phyloP scores from a whole-genome alignment of 2,888 invertebrate genomes.

The Lycophotia porphyrea region DNA sequence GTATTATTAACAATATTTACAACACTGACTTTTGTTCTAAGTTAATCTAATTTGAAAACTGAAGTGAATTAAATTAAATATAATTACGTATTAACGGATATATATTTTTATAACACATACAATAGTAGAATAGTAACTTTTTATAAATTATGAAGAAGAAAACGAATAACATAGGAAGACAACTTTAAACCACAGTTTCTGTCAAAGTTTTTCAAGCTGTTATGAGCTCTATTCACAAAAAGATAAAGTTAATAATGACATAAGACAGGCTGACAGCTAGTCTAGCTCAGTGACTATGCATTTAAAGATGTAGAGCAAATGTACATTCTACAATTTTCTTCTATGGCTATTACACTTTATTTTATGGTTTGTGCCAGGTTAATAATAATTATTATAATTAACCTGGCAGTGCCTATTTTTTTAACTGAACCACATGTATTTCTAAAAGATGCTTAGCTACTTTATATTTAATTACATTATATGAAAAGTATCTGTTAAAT shows the following conservation, averaged over 20 bases:
- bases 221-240: conserved; percentile 15
- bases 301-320: conserved; percentile 18
- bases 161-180: conserved; percentile 36
- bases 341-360: conserved; percentile 39
- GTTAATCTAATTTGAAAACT: conserved; percentile 58
- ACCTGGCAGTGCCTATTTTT: conserved; percentile 78
- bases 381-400: conserved; percentile 60
- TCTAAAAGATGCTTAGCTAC: conserved; percentile 41
- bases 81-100: conserved; percentile 37
- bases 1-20: conserved; percentile 80
- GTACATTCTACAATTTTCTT: conserved; percentile 16
- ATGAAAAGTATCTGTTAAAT: conserved; percentile 25
- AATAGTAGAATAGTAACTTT: conserved; percentile 29
- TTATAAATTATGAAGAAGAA: conserved; percentile 38
- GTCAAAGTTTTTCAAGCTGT: conserved; percentile 37
- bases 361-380: conserved; percentile 40
- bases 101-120: conserved; percentile 34
- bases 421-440: conserved; percentile 39
- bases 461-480: conserved; percentile 34
- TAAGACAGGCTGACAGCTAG: conserved; percentile 9
- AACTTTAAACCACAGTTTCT: conserved; percentile 39
- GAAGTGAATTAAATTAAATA: conserved; percentile 45
- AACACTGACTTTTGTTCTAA: conserved; percentile 72
- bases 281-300: conserved; percentile 17
- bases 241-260: conserved; percentile 15